phyloP scores from a whole-genome alignment of 2,113 vertebrate species.

The Phylloscopus trochiloides region DNA sequence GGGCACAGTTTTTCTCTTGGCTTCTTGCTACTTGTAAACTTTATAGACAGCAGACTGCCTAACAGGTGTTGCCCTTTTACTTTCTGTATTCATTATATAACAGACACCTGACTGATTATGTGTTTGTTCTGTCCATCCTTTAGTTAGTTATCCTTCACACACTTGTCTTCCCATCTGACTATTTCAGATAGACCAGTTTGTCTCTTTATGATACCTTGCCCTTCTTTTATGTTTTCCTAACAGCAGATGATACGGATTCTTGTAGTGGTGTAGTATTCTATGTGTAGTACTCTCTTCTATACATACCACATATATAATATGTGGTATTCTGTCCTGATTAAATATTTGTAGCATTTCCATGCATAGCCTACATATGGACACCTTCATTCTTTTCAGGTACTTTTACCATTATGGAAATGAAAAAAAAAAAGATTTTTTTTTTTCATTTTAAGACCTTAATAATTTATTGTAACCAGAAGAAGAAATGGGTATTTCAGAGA shows the following conservation, averaged over 20 bases:
- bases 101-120: not conserved
- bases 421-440: not conserved
- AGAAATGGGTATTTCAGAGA: not conserved
- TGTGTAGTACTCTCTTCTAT: not conserved
- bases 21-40: not conserved
- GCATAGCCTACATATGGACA: not conserved
- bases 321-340: not conserved
- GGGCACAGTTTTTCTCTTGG: not conserved
- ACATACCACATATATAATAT: no score
- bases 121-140: not conserved
- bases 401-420: not conserved
- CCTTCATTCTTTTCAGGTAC: not conserved
- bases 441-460: not conserved
- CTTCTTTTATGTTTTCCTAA: not conserved
- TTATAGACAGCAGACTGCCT: not conserved
- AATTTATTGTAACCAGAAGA: not conserved
- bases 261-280: not conserved
- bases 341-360: not conserved
- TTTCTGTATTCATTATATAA: not conserved
- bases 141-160: not conserved
- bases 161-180: not conserved
- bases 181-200: not conserved
- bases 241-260: not conserved
- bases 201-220: not conserved
- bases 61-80: not conserved